Base-by-base conservation (phyloP, 2,888 invertebrate species). In the Allacma fusca region DNA sequence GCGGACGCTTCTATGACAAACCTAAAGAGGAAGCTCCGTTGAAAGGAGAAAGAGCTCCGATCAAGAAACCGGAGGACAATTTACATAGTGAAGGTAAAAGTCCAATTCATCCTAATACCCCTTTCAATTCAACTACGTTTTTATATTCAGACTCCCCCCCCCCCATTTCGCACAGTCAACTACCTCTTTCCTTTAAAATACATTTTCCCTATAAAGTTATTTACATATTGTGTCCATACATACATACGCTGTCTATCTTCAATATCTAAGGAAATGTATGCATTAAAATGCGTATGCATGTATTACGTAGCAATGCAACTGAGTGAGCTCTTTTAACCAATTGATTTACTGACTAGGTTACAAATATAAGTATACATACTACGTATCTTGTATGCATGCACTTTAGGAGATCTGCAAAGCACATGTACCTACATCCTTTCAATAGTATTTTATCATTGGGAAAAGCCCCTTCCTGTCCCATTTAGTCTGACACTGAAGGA, bases 21-120 rank as follows among this genome's bases (percentile, higher is more conserved):
- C 85, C 85, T 59, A 86, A 85, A 0, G 80, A 87, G 68, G 88
- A 88, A 4, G 87, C 86, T 0, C 76, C 87, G 0, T 43, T 71
- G 64, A 78, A 86, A 67, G 81, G 81, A 23, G 89, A 89, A 70
- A 83, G 87, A 67, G 87, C 85, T 2, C 85, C 84, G 40, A 62
- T 89, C n/a, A 88, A 87, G 81, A 91, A 88, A 68, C 90, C 89
- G 0, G 85, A 87, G 43, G 91, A 91, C 80, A 91, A 91, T 84
- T 85, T 89, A 0, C 87, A 87, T 77, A 88, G 89, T 0, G 90
- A 90, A 84, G 89, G 90, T 26, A 88, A 89, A 0, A 88, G 12
- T 21, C 21, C 62, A 62, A 62, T 24, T 34, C 34, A 34, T 34
- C 9, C 34, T 7, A 34, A 34, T 7, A 4, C 9, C 34, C 9